Percentiles rank a stretch among this genome's conserved stretches.
Evolutionary conservation across 2,113 vertebrate species (phyloP).

Genomic region (Sinosuthora webbiana): DNA sequence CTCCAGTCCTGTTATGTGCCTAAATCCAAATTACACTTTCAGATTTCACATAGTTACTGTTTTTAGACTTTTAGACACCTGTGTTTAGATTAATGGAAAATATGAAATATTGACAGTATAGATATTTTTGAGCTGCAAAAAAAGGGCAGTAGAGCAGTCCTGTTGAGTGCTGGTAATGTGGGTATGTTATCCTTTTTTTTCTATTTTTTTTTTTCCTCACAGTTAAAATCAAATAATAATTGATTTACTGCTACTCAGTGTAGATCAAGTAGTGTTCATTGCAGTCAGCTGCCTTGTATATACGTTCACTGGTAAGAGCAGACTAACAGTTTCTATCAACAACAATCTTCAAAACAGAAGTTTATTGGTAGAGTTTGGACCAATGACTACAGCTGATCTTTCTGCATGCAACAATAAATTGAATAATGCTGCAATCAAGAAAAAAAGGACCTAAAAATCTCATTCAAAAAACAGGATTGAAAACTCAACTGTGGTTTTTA

Average conservation of each 20-base stretch:
- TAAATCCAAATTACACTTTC: background rate
- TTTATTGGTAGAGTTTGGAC: background rate
- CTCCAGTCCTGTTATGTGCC: background rate
- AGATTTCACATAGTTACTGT: background rate
- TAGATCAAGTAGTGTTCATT: background rate
- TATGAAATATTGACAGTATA: background rate
- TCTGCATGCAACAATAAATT: background rate
- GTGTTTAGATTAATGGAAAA: background rate
- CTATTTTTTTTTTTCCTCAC: background rate
- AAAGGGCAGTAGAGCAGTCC: background rate
- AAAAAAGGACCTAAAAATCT: background rate
- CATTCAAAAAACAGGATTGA: background rate
- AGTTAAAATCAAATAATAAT: background rate
- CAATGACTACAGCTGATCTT: background rate
- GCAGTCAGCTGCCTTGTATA: background rate
- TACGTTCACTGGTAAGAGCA: background rate
- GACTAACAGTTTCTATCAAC: background rate
- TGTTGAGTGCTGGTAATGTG: background rate
- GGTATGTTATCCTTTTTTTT: fast-evolving
- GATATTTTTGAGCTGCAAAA: background rate
- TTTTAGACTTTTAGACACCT: background rate
- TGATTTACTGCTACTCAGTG: background rate
- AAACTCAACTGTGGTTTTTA: background rate
- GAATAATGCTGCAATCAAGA: background rate
- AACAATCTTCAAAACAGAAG: background rate